Evolutionary conservation across 2,797 vertebrate species (phyloP).

Genomic region (Dermochelys coriacea): DNA sequence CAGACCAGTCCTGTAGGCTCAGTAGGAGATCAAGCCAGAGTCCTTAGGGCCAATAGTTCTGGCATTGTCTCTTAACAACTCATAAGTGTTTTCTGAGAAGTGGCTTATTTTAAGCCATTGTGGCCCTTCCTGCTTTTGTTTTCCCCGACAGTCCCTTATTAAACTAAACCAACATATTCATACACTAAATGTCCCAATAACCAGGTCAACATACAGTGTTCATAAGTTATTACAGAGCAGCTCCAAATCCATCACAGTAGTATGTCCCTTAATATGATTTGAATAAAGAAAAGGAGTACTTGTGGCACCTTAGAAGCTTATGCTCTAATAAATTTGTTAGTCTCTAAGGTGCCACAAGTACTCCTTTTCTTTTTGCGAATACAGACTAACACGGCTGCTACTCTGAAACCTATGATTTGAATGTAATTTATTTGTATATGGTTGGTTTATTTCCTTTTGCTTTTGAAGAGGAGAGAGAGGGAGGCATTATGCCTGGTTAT

Average conservation of each 20-base stretch:
- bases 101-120: not conserved
- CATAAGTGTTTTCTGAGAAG: not conserved
- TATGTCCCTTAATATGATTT: not conserved
- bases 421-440: not conserved
- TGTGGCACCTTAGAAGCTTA: too few species aligned
- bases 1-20: not conserved
- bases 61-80: not conserved
- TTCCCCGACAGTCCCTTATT: not conserved
- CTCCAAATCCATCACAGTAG: constrained; percentile 2
- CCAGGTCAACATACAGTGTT: not conserved
- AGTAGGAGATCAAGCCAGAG: not conserved
- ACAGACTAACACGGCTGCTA: too few species aligned
- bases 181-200: not conserved
- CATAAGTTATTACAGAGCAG: constrained; percentile 5
- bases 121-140: not conserved
- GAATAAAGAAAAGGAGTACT: too few species aligned
- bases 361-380: too few species aligned
- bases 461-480: not conserved
- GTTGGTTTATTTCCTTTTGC: not conserved
- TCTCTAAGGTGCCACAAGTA: too few species aligned
- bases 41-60: not conserved
- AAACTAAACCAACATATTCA: not conserved
- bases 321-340: too few species aligned
- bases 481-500: constrained; percentile 10
- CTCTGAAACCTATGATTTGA: too few species aligned